phyloP scores from a whole-genome alignment of 2,888 invertebrate species.

The Stegophylla sp. region DNA sequence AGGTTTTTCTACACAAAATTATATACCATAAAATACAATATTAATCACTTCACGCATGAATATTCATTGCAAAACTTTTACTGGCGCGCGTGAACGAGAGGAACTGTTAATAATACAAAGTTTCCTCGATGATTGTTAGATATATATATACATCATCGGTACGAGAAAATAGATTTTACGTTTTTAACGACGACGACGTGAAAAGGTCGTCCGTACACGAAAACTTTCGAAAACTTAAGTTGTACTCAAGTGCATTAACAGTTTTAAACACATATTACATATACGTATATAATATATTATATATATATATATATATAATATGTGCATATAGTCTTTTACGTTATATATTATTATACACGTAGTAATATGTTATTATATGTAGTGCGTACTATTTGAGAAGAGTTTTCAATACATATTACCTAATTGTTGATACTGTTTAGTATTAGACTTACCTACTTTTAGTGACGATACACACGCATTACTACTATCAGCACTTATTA shows the following conservation, averaged over 20 bases:
- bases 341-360: neutral
- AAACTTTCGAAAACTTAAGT: conserved; percentile 14
- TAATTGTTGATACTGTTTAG: conserved; percentile 11
- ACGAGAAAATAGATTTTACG: neutral
- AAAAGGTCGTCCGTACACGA: neutral
- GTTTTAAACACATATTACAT: neutral
- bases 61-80: conserved; percentile 35
- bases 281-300: neutral
- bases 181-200: neutral
- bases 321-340: no score
- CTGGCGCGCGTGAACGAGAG: neutral
- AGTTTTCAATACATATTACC: no score
- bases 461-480: neutral
- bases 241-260: conserved; percentile 30
- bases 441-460: conserved; percentile 9
- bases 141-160: conserved; percentile 40
- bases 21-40: no score
- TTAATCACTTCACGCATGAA: conserved; percentile 10
- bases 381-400: neutral
- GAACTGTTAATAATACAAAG: conserved; percentile 21
- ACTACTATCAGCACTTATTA: conserved; percentile 16
- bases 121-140: conserved; percentile 33
- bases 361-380: conserved; percentile 27
- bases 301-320: no score
- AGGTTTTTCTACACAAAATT: no score